Base-by-base conservation (phyloP, 2,888 invertebrate genomes). In the Plusia festucae region DNA sequence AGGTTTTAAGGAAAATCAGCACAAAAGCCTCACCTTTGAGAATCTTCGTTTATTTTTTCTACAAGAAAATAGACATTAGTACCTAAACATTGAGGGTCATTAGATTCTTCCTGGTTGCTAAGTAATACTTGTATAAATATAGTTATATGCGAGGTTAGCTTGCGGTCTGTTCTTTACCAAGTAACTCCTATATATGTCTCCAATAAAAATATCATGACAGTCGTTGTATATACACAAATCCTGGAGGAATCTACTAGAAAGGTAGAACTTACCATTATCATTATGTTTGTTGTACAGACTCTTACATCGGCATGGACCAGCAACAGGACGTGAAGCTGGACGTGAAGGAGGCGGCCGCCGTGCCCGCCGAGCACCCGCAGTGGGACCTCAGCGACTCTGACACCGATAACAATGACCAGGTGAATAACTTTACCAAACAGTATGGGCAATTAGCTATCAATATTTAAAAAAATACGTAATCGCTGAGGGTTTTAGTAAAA, bases 381-480 rank as follows among this genome's bases (percentile, higher is more conserved):
- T 99, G 99, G 99, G 98, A 99, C 86, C 97, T 99, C 86, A 98
- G 98, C 77, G 98, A 99, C 86, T 98, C 99, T 56, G 99, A 99
- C 87, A 97, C 97, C 67, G 96, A 96, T 75, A 95, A 96, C 81
- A 96, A 96, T 78, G 96, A 95, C 65, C 93, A 94, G 93, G 95
- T 94, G 62, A 32, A 44, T 9, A 9, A 16, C n/a, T 2, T 8
- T 16, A 24, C n/a, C n/a, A n/a, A n/a, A n/a, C n/a, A n/a, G n/a
- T n/a, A n/a, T n/a, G n/a, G n/a, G n/a, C n/a, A n/a, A n/a, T n/a
- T n/a, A n/a, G n/a, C n/a, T n/a, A n/a, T n/a, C n/a, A n/a, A n/a
- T n/a, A n/a, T n/a, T n/a, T n/a, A n/a, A n/a, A n/a, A n/a, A n/a
- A n/a, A n/a, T n/a, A n/a, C n/a, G n/a, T n/a, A n/a, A n/a, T n/a